Evolutionary conservation across 2,888 invertebrate genomes (phyloP), one percentile per base, ranked within the genome.

Genomic region (Ichneumoninae sp.): DNA sequence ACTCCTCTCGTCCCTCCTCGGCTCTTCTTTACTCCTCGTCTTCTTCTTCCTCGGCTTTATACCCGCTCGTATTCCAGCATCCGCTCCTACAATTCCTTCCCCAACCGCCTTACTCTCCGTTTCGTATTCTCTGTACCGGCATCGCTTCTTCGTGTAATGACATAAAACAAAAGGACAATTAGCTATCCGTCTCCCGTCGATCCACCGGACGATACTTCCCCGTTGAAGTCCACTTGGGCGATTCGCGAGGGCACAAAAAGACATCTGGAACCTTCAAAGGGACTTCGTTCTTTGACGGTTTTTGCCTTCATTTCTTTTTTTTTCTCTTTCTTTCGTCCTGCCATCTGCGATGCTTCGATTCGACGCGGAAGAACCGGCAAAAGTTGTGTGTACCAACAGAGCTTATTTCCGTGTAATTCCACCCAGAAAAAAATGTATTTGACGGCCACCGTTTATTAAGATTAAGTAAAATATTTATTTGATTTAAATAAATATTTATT

Each of bases 331-430:
- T 66, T 57, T 82, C 65, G 16, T 50, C 22, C 8, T 47, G 3
- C 40, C 65, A 16, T 26, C 40, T 30, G 54, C 47, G 22, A 47
- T 16, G 22, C 40, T 4, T 50, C 57, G 44, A 62, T 30, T 70
- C 54, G 54, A 52, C 19, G 22, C 76, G 36, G 65, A 36, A 52
- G 30, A 36, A 52, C n/a, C 70, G 26, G 26, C 70, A 44, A 86
- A 88, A 79, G 75, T 82, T 85, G 85, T 87, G 75, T 81, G 82
- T 70, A 40, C 83, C 79, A 52, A 40, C 19, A 30, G 44, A 74
- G 19, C 68, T 33, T 84, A 85, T 85, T 84, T 86, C 71, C 72
- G 80, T 78, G 80, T 84, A 87, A 77, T 79, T 86, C 50, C 22
- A 22, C 22, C 22, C 22, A 22, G 1, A 22, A 22, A 22, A 22